These are phyloP conservation scores for Panopea generosa DNA, from an alignment of 2,888 invertebrate species.

Conservation along the genomic window DNA sequence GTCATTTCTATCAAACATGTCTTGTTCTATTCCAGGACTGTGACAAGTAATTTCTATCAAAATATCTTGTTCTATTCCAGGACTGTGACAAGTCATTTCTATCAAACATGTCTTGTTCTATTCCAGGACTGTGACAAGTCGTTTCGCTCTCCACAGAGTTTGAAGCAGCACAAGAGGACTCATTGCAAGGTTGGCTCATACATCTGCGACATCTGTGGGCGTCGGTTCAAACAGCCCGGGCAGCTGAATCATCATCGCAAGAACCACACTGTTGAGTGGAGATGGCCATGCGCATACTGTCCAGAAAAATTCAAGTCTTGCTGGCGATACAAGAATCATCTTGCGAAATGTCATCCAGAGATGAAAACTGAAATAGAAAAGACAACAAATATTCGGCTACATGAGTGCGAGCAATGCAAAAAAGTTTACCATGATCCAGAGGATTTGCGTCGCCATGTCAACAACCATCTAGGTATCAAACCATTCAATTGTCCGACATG, in stretches of 20 bases:
- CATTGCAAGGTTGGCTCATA: slow-evolving; percentile 28
- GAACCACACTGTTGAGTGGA: slow-evolving; percentile 37
- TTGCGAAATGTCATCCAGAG: slow-evolving; percentile 30
- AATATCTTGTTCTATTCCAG: too few species aligned
- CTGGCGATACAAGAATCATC: slow-evolving; percentile 45
- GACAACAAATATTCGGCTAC: slow-evolving; percentile 42
- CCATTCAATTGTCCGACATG: slow-evolving; percentile 39
- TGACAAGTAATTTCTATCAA: too few species aligned
- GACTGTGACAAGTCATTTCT: too few species aligned
- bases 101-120: too few species aligned
- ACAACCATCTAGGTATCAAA: slow-evolving; percentile 45
- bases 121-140: slow-evolving; percentile 52
- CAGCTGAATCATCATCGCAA: slow-evolving; percentile 39
- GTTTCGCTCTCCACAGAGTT: slow-evolving; percentile 27
- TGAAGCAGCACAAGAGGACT: slow-evolving; percentile 44
- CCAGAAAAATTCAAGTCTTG: slow-evolving; percentile 35
- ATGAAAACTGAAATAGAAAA: slow-evolving; percentile 41
- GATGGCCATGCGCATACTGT: slow-evolving; percentile 49
- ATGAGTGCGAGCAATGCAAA: slow-evolving; percentile 35
- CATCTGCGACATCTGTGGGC: slow-evolving; percentile 54
- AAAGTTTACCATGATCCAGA: slow-evolving; percentile 47
- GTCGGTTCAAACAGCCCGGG: slow-evolving; percentile 43
- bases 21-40: too few species aligned
- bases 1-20: too few species aligned
- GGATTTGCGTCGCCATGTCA: slow-evolving; percentile 39